Percentiles rank a stretch among this genome's conserved stretches.
Evolutionary conservation across 2,888 invertebrate genomes (phyloP).

Genomic region (Syritta pipiens): DNA sequence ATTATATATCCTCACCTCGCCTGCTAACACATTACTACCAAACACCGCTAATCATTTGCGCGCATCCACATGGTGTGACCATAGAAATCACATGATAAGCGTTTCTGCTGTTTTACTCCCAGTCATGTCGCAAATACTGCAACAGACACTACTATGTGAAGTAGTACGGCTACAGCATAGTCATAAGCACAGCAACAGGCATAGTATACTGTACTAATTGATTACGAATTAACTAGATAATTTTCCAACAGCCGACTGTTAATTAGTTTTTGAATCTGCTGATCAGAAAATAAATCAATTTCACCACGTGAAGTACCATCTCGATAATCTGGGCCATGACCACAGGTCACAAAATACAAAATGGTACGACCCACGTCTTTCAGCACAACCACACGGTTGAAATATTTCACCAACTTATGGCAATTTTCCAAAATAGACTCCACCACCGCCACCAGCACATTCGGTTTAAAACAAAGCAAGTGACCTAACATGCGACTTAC

Average conservation of each 20-base stretch:
- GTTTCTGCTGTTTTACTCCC: background rate
- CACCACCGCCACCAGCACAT: background rate
- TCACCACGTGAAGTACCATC: constrained; percentile 10
- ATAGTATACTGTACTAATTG: constrained; percentile 22
- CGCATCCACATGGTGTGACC: constrained; percentile 5
- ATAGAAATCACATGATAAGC: constrained; percentile 20
- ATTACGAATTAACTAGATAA: constrained; percentile 45
- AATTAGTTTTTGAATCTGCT: constrained; percentile 40
- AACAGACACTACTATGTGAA: background rate
- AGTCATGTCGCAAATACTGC: background rate
- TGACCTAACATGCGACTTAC: constrained; percentile 11
- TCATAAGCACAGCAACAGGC: background rate
- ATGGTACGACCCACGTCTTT: background rate
- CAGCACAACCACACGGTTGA: constrained; percentile 9
- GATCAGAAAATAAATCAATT: constrained; percentile 39
- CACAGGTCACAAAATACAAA: constrained; percentile 20
- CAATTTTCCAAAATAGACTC: constrained; percentile 24
- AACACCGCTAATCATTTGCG: background rate
- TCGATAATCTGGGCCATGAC: constrained; percentile 29
- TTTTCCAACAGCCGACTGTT: constrained; percentile 41
- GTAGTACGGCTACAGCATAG: background rate
- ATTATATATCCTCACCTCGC: too few species aligned
- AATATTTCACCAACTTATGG: constrained; percentile 44
- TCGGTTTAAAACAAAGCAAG: background rate
- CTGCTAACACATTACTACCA: constrained; percentile 5